Evolutionary conservation across 1,140 invertebrate genomes (phyloP), one percentile per base, ranked within the genome.

Genomic region (Oreohelix idahoensis): DNA sequence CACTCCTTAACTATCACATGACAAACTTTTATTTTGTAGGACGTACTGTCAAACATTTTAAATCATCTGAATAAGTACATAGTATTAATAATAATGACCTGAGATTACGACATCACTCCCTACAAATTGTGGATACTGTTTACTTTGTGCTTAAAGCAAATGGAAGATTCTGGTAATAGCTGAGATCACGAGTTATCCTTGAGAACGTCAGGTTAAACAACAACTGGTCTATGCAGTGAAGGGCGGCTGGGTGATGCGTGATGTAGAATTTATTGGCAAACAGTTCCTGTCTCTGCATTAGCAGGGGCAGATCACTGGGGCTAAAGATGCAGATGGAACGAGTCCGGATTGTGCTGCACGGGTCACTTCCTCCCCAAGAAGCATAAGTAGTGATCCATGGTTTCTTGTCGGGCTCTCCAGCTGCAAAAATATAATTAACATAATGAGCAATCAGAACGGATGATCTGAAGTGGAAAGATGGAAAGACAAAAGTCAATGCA

Each of bases 191-290:
- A 11, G 88, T 85, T 17, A 86, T 23, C 23, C 63, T 38, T 32
- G 70, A 73, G 26, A 79, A 63, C 10, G 86, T 86, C 74, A 81
- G 87, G 78, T 89, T 89, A 73, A 79, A 75, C 11, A 88, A 63
- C 84, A 86, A 89, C 73, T 91, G 88, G 85, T 91, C 89, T 70
- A 92, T 74, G 87, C 92, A 93, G 69, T 91, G 84, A 4, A 92
- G 79, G 4, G 89, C 87, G n/a, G 87, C 66, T 0, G 87, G 89
- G 58, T 92, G 87, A 85, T 85, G 89, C 42, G 88, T 80, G 17
- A 84, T 29, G 79, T 90, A 89, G 82, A 92, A 90, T 80, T 92
- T 92, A 85, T 92, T 92, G 39, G 86, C 90, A 83, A 92, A 92
- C 11, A 92, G 80, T 73, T 91, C 89, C 49, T 86, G 83, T 51